Conservation (phyloP, 2,888 invertebrate genomes). For the Caenorhabditis doughertyi region DNA sequence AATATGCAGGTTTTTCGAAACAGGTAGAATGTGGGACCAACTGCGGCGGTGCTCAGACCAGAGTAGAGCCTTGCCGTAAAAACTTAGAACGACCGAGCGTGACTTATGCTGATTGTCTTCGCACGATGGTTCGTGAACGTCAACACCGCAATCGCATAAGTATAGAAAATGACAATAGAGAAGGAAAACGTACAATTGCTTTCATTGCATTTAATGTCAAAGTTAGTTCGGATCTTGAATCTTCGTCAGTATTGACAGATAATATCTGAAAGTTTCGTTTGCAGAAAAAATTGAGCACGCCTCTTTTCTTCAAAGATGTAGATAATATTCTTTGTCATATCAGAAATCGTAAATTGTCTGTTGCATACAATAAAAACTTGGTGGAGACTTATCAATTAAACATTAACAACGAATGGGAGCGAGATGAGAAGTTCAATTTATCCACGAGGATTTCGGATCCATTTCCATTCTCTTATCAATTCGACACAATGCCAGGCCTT, state of each 20-base stretch:
- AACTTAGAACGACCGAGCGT: too few species aligned
- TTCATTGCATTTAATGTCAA: slow-evolving; percentile 16
- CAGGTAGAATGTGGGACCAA: too few species aligned
- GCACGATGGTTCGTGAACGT: not conserved
- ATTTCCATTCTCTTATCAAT: not conserved
- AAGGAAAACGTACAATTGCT: not conserved
- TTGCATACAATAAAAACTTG: not conserved
- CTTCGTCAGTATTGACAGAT: not conserved
- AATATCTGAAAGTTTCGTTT: not conserved
- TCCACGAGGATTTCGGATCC: not conserved
- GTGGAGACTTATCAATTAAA: slow-evolving; percentile 7
- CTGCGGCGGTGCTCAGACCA: too few species aligned
- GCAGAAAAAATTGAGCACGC: not conserved
- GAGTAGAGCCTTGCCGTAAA: too few species aligned
- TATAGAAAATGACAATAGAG: not conserved
- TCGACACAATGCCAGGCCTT: not conserved
- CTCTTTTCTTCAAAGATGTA: not conserved
- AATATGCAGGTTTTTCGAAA: too few species aligned
- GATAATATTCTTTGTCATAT: not conserved
- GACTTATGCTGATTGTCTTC: slow-evolving; percentile 7
- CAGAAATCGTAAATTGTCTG: slow-evolving; percentile 9
- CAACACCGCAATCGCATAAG: not conserved
- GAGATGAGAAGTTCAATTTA: not conserved
- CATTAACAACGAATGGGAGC: not conserved
- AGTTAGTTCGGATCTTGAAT: slow-evolving; percentile 14